Percentiles rank a stretch among this genome's conserved stretches.
These are phyloP conservation scores for Pelobates fuscus DNA, from an alignment of 2,113 vertebrate species.

Conservation along the genomic window DNA sequence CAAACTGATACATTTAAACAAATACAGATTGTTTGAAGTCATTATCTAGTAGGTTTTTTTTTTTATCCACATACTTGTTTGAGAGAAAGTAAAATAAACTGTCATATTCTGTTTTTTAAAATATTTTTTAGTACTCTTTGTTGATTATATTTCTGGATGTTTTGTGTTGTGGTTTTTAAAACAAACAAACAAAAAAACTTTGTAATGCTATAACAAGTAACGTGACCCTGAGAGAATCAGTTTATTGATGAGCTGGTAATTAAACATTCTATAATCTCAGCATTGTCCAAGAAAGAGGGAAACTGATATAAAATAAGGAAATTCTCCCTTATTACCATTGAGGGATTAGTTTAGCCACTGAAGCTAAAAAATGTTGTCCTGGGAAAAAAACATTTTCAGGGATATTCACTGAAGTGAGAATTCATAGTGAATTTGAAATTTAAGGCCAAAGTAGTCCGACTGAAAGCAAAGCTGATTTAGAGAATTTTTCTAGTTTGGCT, in stretches of 20 bases:
- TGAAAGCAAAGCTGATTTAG: too few relatives aligned
- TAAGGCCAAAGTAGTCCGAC: too few relatives aligned
- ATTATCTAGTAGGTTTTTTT: conserved; percentile 1
- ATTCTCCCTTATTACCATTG: neutral
- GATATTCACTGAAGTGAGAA: too few relatives aligned
- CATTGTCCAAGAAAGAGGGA: neutral
- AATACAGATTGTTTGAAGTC: neutral
- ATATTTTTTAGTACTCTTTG: neutral
- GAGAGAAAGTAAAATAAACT: neutral
- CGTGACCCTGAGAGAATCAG: too few relatives aligned
- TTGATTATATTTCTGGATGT: neutral
- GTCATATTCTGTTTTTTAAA: too few relatives aligned
- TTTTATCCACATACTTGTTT: neutral
- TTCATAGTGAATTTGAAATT: too few relatives aligned
- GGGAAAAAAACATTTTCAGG: too few relatives aligned
- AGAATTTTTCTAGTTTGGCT: too few relatives aligned
- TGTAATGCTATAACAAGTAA: too few relatives aligned
- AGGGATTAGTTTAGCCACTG: too few relatives aligned
- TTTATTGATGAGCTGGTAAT: conserved; percentile 4
- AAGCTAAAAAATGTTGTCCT: too few relatives aligned
- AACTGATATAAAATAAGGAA: neutral
- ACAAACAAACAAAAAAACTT: too few relatives aligned
- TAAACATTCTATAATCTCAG: neutral
- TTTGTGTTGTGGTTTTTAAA: neutral
- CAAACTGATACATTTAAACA: neutral